Percentiles rank a stretch among this genome's conserved stretches.
Evolutionary conservation across 2,888 invertebrate species (phyloP).

Genomic region (Barypeithes pellucidus): DNA sequence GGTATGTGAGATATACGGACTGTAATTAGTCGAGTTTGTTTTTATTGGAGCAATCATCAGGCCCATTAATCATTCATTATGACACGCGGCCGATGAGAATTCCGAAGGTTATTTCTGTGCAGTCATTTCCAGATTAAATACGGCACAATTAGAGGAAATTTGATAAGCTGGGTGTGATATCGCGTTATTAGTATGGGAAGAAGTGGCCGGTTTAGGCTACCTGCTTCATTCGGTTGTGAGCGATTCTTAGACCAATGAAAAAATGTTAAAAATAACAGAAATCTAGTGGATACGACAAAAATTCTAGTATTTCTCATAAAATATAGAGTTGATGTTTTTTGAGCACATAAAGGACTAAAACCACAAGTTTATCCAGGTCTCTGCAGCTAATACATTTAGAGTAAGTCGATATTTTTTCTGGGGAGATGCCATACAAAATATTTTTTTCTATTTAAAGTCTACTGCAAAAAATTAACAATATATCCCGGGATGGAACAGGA

Average conservation of each 20-base stretch:
- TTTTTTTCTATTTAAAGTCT: too few species aligned
- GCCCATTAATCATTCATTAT: constrained; percentile 53
- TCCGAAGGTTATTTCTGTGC: constrained; percentile 48
- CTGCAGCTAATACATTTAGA: too few species aligned
- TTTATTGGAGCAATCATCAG: constrained; percentile 52
- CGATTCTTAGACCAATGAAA: not conserved
- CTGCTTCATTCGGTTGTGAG: not conserved
- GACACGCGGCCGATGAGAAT: constrained; percentile 53
- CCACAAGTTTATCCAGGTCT: too few species aligned
- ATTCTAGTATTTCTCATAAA: too few species aligned
- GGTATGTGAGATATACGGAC: constrained; percentile 32
- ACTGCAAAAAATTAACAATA: too few species aligned
- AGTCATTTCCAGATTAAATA: constrained; percentile 48
- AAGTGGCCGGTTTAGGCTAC: constrained; percentile 6
- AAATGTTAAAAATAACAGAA: too few species aligned
- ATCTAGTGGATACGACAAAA: too few species aligned
- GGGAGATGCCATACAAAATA: too few species aligned
- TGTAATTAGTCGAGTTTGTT: constrained; percentile 45
- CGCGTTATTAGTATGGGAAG: constrained; percentile 28
- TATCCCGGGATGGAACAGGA: too few species aligned
- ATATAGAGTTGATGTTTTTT: too few species aligned
- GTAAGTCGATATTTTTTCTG: too few species aligned
- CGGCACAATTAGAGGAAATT: constrained; percentile 47
- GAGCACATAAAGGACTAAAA: too few species aligned
- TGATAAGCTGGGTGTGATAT: constrained; percentile 54